These are phyloP conservation scores for Aurelia sp. DNA, from an alignment of 30 jellyfish, hydroid and myxozoan genomes.

Conservation along the genomic window DNA sequence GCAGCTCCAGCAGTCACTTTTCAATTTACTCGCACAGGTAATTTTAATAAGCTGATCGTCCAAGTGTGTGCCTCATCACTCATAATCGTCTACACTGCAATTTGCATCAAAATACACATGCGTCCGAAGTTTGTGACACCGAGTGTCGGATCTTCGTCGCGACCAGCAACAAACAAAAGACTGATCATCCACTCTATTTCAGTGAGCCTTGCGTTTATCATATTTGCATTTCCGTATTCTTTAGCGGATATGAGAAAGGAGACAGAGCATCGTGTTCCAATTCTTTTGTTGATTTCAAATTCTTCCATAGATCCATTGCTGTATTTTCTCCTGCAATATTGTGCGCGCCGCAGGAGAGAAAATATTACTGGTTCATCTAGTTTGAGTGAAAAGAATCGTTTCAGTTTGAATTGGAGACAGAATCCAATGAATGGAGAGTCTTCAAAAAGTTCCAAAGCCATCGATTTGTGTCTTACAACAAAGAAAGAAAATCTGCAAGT, in stretches of 20 bases:
- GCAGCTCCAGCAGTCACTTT: background rate
- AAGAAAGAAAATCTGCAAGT: too few species aligned
- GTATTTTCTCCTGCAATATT: too few species aligned
- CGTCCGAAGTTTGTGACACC: background rate
- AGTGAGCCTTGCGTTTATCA: slow-evolving; percentile 5
- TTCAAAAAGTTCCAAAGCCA: too few species aligned
- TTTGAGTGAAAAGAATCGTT: too few species aligned
- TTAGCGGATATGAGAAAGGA: background rate
- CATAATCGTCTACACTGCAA: slow-evolving; percentile 7
- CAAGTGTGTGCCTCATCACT: background rate
- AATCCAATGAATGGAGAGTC: too few species aligned
- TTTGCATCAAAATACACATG: slow-evolving; percentile 12
- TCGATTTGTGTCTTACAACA: too few species aligned
- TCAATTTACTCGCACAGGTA: background rate
- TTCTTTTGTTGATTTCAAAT: too few species aligned
- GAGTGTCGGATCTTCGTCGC: background rate
- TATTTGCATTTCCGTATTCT: slow-evolving; percentile 13
- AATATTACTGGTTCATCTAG: too few species aligned
- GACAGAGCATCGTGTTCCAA: too few species aligned
- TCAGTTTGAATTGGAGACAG: too few species aligned
- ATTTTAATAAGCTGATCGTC: background rate
- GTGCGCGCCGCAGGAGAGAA: too few species aligned
- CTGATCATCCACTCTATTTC: background rate
- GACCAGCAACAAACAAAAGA: background rate
- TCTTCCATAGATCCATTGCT: too few species aligned